A percentile compares a stretch with the other conserved stretches of the same genome.
phyloP scores from a whole-genome alignment of 2,797 vertebrate species.

The Rallus crepitans region DNA sequence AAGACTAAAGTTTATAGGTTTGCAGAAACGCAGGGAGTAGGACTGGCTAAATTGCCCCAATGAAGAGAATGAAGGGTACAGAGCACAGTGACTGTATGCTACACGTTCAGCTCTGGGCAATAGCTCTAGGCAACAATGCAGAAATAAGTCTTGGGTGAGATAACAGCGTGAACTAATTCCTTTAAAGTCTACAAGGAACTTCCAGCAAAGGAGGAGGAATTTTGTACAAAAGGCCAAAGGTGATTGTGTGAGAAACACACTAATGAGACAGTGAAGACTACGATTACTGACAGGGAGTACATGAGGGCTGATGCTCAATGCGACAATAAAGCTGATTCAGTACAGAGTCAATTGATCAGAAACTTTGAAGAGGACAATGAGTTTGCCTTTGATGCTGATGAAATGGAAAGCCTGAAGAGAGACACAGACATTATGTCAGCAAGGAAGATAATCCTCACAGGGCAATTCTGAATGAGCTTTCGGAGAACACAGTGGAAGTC shows the following conservation, averaged over 20 bases:
- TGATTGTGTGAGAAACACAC: not conserved
- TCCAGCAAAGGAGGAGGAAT: not conserved
- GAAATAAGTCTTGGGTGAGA: not conserved
- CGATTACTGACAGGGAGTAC: not conserved
- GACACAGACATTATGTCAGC: slow-evolving; percentile 37
- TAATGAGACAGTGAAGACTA: slow-evolving; percentile 24
- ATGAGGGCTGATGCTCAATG: not conserved
- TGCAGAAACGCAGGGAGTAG: not conserved
- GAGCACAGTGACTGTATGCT: not conserved
- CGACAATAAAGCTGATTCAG: not conserved
- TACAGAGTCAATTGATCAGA: slow-evolving; percentile 16
- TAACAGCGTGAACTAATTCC: not conserved
- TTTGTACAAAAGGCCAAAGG: slow-evolving; percentile 10
- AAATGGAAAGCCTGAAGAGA: slow-evolving; percentile 10
- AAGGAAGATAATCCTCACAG: slow-evolving; percentile 32
- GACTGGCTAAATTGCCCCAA: not conserved
- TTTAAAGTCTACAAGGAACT: not conserved
- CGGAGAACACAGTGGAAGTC: not conserved
- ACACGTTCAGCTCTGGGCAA: not conserved
- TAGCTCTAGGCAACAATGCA: not conserved
- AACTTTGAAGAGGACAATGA: slow-evolving; percentile 41
- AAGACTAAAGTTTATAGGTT: not conserved
- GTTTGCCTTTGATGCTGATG: slow-evolving; percentile 38
- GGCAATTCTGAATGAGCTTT: not conserved
- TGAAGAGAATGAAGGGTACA: not conserved